A percentile compares a stretch with the other conserved stretches of the same genome.
phyloP scores from a whole-genome alignment of 1,140 invertebrate genomes.

The Mesaphorura yosii region DNA sequence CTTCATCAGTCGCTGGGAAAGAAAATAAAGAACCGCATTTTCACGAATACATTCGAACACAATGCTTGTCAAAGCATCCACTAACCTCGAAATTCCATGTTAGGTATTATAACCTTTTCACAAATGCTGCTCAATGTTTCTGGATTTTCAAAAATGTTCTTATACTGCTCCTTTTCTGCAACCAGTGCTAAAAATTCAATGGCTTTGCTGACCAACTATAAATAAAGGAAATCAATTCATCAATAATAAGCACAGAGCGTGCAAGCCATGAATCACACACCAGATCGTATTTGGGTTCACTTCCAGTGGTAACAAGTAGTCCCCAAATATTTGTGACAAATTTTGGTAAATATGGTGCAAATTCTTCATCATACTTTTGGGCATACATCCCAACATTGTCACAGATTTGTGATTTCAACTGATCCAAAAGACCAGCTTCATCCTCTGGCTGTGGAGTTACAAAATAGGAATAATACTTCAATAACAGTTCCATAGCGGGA shows the following conservation, averaged over 20 bases:
- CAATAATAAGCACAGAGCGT: conserved; percentile 5
- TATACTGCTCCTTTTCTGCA: conserved; percentile 77
- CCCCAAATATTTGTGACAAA: conserved; percentile 93
- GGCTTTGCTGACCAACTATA: conserved; percentile 85
- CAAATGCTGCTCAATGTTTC: conserved; percentile 80
- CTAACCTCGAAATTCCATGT: conserved; percentile 86
- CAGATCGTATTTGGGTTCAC: conserved; percentile 80
- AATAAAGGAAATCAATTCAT: conserved; percentile 26
- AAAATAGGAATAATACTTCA: background rate
- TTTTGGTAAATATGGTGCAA: conserved; percentile 66
- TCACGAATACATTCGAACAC: background rate
- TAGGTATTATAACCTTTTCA: conserved; percentile 95
- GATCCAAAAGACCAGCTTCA: conserved; percentile 78
- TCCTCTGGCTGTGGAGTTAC: conserved; percentile 49
- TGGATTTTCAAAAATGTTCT: conserved; percentile 77
- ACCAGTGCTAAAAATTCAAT: conserved; percentile 89
- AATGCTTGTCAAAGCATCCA: background rate
- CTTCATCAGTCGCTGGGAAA: conserved; percentile 70
- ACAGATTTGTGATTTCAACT: conserved; percentile 87
- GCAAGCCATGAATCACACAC: conserved; percentile 42
- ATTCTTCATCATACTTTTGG: conserved; percentile 96
- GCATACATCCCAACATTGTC: conserved; percentile 91
- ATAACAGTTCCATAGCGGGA: background rate
- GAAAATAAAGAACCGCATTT: background rate
- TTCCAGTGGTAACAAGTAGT: conserved; percentile 67